Conservation (phyloP, 2,113 vertebrate species). For the Eretmochelys imbricata region DNA sequence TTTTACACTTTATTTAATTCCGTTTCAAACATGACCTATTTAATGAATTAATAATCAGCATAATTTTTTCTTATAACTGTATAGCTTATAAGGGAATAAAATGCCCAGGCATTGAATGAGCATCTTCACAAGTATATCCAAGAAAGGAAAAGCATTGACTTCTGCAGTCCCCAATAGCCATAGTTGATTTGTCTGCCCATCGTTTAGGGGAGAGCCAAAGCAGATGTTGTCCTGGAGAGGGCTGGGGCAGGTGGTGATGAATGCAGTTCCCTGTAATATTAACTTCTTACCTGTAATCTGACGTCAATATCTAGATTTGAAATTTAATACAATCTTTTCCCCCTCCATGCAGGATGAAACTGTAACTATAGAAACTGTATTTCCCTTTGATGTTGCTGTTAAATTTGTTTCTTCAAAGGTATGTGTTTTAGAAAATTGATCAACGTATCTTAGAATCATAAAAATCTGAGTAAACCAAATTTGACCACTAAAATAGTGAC, state of each 20-base stretch:
- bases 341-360: slow-evolving; percentile 90
- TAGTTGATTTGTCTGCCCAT: fast-evolving
- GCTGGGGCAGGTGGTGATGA: not conserved
- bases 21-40: not conserved
- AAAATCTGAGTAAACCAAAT: not conserved
- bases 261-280: not conserved
- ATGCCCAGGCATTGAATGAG: not conserved
- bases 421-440: slow-evolving; percentile 25
- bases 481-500: slow-evolving; percentile 12
- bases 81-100: not conserved
- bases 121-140: not conserved
- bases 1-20: not conserved
- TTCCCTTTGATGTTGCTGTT: slow-evolving; percentile 94
- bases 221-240: not conserved
- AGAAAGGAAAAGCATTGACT: not conserved
- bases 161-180: not conserved
- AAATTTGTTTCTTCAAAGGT: slow-evolving; percentile 97
- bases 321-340: not conserved
- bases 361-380: slow-evolving; percentile 92
- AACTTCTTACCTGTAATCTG: not conserved
- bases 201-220: not conserved
- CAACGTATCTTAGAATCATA: not conserved
- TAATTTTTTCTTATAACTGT: not conserved
- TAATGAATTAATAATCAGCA: not conserved
- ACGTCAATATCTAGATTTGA: not conserved